Conservation (phyloP, 2,888 invertebrate species). For the Nysson spinosus region DNA sequence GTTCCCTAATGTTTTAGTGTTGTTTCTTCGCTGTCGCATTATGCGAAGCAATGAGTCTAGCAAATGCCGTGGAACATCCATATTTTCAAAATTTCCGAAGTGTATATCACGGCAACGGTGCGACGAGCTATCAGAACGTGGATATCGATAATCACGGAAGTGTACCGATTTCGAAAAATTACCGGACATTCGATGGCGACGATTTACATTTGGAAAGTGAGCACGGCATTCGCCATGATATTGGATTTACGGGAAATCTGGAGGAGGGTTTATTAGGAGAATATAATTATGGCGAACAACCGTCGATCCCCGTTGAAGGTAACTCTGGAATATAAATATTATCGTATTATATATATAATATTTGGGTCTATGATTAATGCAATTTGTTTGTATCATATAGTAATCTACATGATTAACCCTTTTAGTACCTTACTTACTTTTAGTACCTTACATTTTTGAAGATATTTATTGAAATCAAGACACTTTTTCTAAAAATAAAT, state of each 20-base stretch:
- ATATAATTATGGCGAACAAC: background rate
- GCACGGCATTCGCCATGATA: constrained; percentile 13
- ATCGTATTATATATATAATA: too few relatives aligned
- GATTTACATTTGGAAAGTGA: background rate
- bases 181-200: constrained; percentile 39
- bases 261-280: background rate
- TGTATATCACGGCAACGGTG: constrained; percentile 69
- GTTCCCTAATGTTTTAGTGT: constrained; percentile 64
- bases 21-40: constrained; percentile 48
- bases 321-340: too few relatives aligned
- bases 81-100: constrained; percentile 65
- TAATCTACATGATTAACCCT: too few relatives aligned
- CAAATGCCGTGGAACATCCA: constrained; percentile 45
- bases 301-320: background rate
- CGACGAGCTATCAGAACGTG: constrained; percentile 72
- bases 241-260: too few relatives aligned
- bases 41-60: constrained; percentile 62
- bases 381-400: too few relatives aligned
- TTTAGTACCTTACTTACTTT: too few relatives aligned
- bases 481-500: too few relatives aligned
- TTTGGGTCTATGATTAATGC: too few relatives aligned
- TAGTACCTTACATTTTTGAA: too few relatives aligned
- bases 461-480: too few relatives aligned
- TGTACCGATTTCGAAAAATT: constrained; percentile 56
- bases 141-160: constrained; percentile 64